Evolutionary conservation across 2,113 vertebrate species (phyloP), one percentile per base, ranked within the genome.

Genomic region (Sarotherodon lohbergeri): DNA sequence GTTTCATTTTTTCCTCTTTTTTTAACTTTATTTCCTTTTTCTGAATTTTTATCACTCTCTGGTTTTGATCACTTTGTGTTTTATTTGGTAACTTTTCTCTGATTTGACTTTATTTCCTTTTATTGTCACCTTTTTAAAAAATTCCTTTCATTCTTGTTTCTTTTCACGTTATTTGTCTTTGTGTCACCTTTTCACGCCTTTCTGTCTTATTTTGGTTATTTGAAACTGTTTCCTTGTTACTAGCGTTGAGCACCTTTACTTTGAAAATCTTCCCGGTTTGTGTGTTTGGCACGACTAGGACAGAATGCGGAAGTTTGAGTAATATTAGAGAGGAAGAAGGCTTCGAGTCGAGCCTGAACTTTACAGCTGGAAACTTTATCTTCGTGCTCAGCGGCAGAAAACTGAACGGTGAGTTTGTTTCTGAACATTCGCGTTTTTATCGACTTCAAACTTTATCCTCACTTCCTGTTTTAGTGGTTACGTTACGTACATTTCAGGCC

Each of bases 251-350:
- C 16, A 14, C 32, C 4, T 50, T 90, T 92, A 76, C 1, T 91
- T 54, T 90, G 82, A 41, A 83, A 32, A 36, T 36, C 19, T 22
- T 3, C 10, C 4, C 3, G 0, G 0, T 50, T 7, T 4, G 1
- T 5, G 27, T 8, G 2, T 3, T 66, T 9, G 6, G 4, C n/a
- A 32, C 16, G 5, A 10, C 6, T 22, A 24, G 2, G 3, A 5
- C 3, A 29, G 2, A 61, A 86, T 22, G 86, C 92, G 92, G 92
- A 92, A 93, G 90, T 91, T 57, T 19, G 39, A 0, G 2, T 4
- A 89, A 80, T 12, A 9, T 12, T 7, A 63, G 61, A n/a, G 32
- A 36, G 48, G 85, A 56, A 79, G 82, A 84, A 63, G 48, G 59
- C 55, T 7, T 17, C 24, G 12, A 10, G 43, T 17, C 1, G 0